Evolutionary conservation across 2,888 invertebrate species (phyloP).

Genomic region (Meloe dianella): DNA sequence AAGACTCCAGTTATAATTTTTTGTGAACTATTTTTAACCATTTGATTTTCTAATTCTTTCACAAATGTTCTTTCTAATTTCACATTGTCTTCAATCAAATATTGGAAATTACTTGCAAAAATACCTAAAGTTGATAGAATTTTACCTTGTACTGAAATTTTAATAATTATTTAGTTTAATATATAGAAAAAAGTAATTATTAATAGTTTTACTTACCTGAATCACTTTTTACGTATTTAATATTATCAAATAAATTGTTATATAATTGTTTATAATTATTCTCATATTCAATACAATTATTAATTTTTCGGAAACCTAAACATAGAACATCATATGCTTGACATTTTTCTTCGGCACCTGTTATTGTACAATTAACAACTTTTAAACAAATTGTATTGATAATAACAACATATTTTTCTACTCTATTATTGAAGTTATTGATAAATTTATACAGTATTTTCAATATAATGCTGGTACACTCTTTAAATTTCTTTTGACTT

Average conservation of each 20-base stretch:
- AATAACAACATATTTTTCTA: constrained; percentile 46
- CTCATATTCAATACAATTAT: constrained; percentile 37
- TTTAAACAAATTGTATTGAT: constrained; percentile 45
- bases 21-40: constrained; percentile 36
- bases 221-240: constrained; percentile 38
- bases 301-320: constrained; percentile 45
- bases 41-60: constrained; percentile 40
- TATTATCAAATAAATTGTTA: constrained; percentile 32
- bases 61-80: constrained; percentile 17
- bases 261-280: constrained; percentile 37
- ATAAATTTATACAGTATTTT: constrained; percentile 50
- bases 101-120: constrained; percentile 47
- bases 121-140: constrained; percentile 46
- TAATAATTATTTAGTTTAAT: too few species aligned
- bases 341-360: constrained; percentile 44
- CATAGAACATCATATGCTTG: constrained; percentile 46
- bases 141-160: constrained; percentile 48
- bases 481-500: constrained; percentile 41
- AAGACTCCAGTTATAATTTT: constrained; percentile 45
- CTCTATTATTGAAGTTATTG: constrained; percentile 47
- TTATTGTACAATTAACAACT: constrained; percentile 38
- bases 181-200: constrained; percentile 1
- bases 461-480: constrained; percentile 41
- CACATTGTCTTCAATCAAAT: constrained; percentile 37
- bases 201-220: constrained; percentile 37